These are phyloP conservation scores for Halichondria panicea DNA, from an alignment of 37 sponge, comb jelly and placozoan genomes.

Conservation along the genomic window DNA sequence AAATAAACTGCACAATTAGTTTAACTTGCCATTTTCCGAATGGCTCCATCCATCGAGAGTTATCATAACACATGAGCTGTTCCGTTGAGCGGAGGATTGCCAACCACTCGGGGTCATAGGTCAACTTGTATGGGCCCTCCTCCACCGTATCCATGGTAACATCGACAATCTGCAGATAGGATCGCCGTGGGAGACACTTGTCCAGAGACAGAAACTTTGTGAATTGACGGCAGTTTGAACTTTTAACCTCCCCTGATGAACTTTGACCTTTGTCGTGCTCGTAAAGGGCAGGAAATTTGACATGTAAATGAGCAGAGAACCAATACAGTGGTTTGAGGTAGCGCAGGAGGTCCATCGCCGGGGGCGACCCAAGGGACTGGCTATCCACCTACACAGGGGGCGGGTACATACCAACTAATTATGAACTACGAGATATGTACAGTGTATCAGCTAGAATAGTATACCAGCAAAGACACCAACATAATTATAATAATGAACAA, in stretches of 20 bases:
- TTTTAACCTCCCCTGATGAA: neutral
- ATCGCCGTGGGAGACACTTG: slow-evolving; percentile 85
- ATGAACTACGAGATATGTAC: neutral
- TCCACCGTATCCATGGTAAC: slow-evolving; percentile 4
- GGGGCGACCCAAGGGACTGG: slow-evolving; percentile 77
- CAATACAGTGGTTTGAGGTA: slow-evolving; percentile 76
- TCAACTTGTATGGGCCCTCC: slow-evolving; percentile 39
- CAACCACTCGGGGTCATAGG: slow-evolving; percentile 89
- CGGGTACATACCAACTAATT: neutral
- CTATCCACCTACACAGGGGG: slow-evolving; percentile 31
- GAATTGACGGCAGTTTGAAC: neutral
- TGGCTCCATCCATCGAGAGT: slow-evolving; percentile 45
- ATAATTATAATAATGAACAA: neutral
- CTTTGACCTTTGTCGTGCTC: slow-evolving; percentile 34
- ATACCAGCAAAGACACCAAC: neutral
- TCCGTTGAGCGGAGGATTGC: slow-evolving; percentile 69
- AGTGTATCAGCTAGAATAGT: too few relatives aligned
- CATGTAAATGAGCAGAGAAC: slow-evolving; percentile 97
- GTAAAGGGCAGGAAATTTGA: slow-evolving; percentile 86
- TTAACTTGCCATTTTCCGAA: too few relatives aligned
- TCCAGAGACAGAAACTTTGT: slow-evolving; percentile 93
- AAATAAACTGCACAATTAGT: neutral
- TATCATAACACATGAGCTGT: slow-evolving; percentile 32
- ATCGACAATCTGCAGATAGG: slow-evolving; percentile 79
- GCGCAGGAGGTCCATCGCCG: slow-evolving; percentile 79